Base-by-base conservation (phyloP, 2,888 invertebrate genomes). In the Cantharis flavilabris region DNA sequence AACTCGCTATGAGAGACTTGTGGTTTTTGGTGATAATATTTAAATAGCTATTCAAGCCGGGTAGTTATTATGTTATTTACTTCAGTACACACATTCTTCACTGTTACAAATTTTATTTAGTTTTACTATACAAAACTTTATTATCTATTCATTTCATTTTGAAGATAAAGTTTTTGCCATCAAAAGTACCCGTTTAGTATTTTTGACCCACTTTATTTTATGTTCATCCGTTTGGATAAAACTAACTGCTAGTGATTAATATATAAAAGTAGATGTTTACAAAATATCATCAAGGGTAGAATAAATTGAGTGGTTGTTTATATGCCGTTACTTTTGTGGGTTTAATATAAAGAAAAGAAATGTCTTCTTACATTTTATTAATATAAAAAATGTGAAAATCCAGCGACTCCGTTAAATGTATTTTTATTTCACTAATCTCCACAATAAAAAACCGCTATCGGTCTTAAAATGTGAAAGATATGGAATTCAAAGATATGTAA, bases 21-120 rank as follows among this genome's bases (percentile, higher is more conserved):
- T 62, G 71, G 76, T 76, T 33, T 73, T 76, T 33, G 30, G 33
- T 26, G 65, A 72, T 65, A 76, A 73, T 76, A 73, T 76, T 73
- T 72, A 76, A 76, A 76, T n/a, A 49, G 49, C 49, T n/a, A 49
- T 49, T n/a, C 49, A 49, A n/a, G 49, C 49, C n/a, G 49, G n/a
- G 49, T 49, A 49, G 49, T 49, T 49, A n/a, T n/a, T 49, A 49
- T 49, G 49, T 49, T 49, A n/a, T 49, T n/a, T 33, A 33, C 13
- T 1, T 3, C 11, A 5, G 7, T 49, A n/a, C 7, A 4, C 5
- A n/a, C n/a, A 49, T 33, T 33, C 49, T 49, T 49, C n/a, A 49
- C 49, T 49, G n/a, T n/a, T 7, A n/a, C 49, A n/a, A 49, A 13
- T 13, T 33, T 33, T 13, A 5, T 33, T 33, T 30, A 10, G 33